A percentile compares a stretch with the other conserved stretches of the same genome.
Evolutionary conservation across 2,888 invertebrate species (phyloP).

Genomic region (Automeris io): DNA sequence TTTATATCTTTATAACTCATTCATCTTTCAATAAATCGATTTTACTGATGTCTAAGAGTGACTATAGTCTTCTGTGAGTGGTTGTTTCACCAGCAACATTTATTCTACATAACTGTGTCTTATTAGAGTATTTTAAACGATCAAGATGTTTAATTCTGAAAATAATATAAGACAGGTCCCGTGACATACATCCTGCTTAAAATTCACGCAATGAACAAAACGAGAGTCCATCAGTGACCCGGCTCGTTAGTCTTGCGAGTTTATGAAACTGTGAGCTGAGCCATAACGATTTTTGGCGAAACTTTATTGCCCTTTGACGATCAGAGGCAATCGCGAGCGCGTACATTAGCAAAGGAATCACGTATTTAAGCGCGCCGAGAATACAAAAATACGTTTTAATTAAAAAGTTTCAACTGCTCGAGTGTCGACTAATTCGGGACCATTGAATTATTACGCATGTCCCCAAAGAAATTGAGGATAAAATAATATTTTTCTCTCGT

Average conservation of each 20-base stretch:
- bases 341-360: slow-evolving; percentile 19
- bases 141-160: too few relatives aligned
- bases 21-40: too few relatives aligned
- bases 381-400: slow-evolving; percentile 21
- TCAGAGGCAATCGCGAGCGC: slow-evolving; percentile 22
- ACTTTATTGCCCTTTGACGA: slow-evolving; percentile 33
- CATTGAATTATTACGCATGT: neutral
- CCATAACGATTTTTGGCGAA: slow-evolving; percentile 27
- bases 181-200: slow-evolving; percentile 12
- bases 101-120: too few relatives aligned
- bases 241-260: slow-evolving; percentile 30
- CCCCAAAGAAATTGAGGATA: neutral
- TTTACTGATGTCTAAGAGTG: too few relatives aligned
- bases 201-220: slow-evolving; percentile 20
- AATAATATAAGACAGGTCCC: slow-evolving; percentile 6
- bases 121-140: too few relatives aligned
- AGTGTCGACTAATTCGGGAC: neutral
- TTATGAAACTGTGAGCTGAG: slow-evolving; percentile 15
- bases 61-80: too few relatives aligned
- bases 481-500: neutral
- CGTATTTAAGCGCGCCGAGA: slow-evolving; percentile 17
- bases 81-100: too few relatives aligned
- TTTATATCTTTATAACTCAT: too few relatives aligned
- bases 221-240: slow-evolving; percentile 24
- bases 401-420: slow-evolving; percentile 1